Conservation (phyloP, 2,797 vertebrate genomes). For the Chloroceryle amazona region DNA sequence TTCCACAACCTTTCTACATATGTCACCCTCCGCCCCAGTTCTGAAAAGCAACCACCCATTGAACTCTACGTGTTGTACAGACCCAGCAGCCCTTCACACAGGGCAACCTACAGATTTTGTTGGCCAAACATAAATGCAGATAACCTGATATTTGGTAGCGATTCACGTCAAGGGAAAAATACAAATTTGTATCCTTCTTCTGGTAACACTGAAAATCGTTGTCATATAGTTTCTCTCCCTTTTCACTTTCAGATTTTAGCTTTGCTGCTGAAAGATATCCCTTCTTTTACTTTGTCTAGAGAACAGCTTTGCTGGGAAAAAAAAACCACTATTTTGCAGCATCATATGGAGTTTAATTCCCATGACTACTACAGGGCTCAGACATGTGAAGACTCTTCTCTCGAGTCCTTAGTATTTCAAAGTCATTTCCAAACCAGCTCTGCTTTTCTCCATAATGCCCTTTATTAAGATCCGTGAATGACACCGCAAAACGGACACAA, state of each 20-base stretch:
- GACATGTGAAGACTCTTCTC: neutral
- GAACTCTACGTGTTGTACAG: neutral
- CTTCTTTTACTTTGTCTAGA: neutral
- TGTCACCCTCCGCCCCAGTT: neutral
- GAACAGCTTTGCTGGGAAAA: neutral
- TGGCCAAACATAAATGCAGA: neutral
- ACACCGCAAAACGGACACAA: neutral
- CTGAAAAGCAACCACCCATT: neutral
- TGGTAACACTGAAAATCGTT: neutral
- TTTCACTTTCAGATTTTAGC: neutral
- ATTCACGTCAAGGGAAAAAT: neutral
- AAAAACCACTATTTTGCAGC: neutral
- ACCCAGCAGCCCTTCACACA: neutral
- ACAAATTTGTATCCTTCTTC: neutral
- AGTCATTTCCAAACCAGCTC: neutral
- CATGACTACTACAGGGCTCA: neutral
- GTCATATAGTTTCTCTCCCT: neutral
- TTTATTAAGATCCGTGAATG: neutral
- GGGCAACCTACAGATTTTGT: neutral
- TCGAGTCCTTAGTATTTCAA: neutral
- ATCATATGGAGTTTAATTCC: neutral
- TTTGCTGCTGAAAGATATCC: neutral
- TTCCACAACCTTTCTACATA: neutral
- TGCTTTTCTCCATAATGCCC: neutral
- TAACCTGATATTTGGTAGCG: neutral